These are phyloP conservation scores for Hipposideros larvatus DNA, from an alignment of 2,797 vertebrate genomes.

Conservation along the genomic window DNA sequence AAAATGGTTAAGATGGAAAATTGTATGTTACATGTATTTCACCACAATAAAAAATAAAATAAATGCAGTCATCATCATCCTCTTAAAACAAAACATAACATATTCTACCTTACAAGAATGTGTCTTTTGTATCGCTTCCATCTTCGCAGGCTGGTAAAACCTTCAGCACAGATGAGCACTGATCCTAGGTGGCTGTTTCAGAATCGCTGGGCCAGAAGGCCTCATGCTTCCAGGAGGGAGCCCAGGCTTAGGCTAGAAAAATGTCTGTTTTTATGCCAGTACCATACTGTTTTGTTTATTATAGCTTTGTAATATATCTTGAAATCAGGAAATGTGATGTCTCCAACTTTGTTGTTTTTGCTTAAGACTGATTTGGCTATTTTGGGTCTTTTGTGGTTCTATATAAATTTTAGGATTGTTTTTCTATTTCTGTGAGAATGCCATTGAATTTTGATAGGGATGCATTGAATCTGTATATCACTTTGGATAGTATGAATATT, in stretches of 20 bases:
- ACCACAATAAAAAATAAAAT: neutral
- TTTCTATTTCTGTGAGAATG: neutral
- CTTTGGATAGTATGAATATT: neutral
- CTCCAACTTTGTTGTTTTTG: neutral
- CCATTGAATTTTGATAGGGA: neutral
- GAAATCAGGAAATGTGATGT: neutral
- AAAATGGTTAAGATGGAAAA: neutral
- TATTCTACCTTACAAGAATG: rapidly evolving
- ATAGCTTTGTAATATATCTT: neutral
- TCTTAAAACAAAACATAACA: neutral
- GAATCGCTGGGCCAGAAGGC: neutral
- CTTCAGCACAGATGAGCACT: neutral
- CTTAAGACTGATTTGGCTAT: neutral
- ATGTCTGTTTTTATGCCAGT: neutral
- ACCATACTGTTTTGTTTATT: neutral
- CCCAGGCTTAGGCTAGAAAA: neutral
- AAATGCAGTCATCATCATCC: neutral
- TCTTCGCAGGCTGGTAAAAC: neutral
- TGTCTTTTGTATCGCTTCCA: neutral
- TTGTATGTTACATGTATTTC: neutral
- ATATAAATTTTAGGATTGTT: neutral
- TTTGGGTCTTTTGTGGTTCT: neutral
- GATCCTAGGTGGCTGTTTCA: neutral
- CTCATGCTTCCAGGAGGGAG: neutral
- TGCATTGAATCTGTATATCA: neutral